A percentile compares a stretch with the other conserved stretches of the same genome.
phyloP scores from a whole-genome alignment of 2,888 invertebrate species.

The Hypercompe scribonia region DNA sequence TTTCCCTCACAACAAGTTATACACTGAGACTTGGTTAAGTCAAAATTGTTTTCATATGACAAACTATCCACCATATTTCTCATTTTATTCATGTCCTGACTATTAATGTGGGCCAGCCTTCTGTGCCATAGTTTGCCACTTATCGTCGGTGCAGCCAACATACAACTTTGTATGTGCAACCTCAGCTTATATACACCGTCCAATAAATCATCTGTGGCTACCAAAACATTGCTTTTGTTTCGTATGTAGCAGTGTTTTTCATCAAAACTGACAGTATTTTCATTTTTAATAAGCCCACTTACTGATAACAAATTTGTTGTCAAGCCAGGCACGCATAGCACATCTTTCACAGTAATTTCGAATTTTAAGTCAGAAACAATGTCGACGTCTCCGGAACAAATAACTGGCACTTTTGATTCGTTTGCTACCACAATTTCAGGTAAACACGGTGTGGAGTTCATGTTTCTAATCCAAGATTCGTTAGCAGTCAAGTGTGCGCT shows the following conservation, averaged over 20 bases:
- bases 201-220: neutral
- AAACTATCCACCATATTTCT: neutral
- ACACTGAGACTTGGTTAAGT: too few species aligned
- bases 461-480: neutral
- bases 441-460: neutral
- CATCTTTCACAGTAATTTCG: too few species aligned
- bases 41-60: too few species aligned
- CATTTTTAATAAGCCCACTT: neutral
- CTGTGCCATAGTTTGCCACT: neutral
- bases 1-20: neutral
- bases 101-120: neutral
- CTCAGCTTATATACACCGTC: slow-evolving; percentile 4
- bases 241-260: too few species aligned
- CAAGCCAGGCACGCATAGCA: too few species aligned
- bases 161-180: neutral
- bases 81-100: neutral
- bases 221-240: neutral
- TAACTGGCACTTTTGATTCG: neutral
- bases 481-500: neutral
- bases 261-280: neutral
- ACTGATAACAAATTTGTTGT: slow-evolving; percentile 5
- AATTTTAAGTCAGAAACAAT: too few species aligned
- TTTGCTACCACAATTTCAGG: neutral
- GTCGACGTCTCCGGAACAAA: neutral
- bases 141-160: neutral